A percentile compares a stretch with the other conserved stretches of the same genome.
Evolutionary conservation across 2,888 invertebrate species (phyloP).

Genomic region (Polylopha cassiicola): DNA sequence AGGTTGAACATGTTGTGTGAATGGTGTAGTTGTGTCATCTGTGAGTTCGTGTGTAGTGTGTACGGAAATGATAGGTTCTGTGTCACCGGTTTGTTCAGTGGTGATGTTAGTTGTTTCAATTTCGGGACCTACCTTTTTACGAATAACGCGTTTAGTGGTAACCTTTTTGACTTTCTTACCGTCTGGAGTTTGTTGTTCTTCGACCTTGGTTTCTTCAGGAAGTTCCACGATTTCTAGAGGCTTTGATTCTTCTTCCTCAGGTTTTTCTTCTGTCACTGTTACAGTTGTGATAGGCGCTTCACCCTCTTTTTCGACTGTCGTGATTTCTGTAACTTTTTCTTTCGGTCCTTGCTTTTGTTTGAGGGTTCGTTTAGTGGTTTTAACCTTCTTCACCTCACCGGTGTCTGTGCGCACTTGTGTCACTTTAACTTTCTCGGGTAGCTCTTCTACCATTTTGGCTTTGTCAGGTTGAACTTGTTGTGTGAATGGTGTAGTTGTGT

Average conservation of each 20-base stretch:
- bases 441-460: slow-evolving; percentile 26
- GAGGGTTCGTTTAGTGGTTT: slow-evolving; percentile 30
- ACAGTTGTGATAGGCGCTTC: slow-evolving; percentile 23
- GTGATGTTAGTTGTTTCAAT: slow-evolving; percentile 31
- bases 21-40: slow-evolving; percentile 34
- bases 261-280: slow-evolving; percentile 9
- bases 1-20: slow-evolving; percentile 29
- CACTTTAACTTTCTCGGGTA: slow-evolving; percentile 33
- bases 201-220: slow-evolving; percentile 38
- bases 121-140: slow-evolving; percentile 32
- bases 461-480: slow-evolving; percentile 31
- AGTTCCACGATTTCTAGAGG: slow-evolving; percentile 28
- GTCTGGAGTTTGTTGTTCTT: slow-evolving; percentile 32
- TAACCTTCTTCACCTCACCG: slow-evolving; percentile 34
- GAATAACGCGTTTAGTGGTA: slow-evolving; percentile 34
- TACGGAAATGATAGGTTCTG: slow-evolving; percentile 37
- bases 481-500: slow-evolving; percentile 24
- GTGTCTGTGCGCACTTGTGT: slow-evolving; percentile 63
- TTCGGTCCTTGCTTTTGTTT: slow-evolving; percentile 37
- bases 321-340: slow-evolving; percentile 44
- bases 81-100: slow-evolving; percentile 27
- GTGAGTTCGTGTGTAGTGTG: slow-evolving; percentile 35
- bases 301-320: slow-evolving; percentile 36
- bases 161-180: slow-evolving; percentile 35
- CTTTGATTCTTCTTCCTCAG: slow-evolving; percentile 26